Percentiles rank a stretch among this genome's conserved stretches.
Evolutionary conservation across 2,113 vertebrate species (phyloP).

Genomic region (Phainopepla nitens): DNA sequence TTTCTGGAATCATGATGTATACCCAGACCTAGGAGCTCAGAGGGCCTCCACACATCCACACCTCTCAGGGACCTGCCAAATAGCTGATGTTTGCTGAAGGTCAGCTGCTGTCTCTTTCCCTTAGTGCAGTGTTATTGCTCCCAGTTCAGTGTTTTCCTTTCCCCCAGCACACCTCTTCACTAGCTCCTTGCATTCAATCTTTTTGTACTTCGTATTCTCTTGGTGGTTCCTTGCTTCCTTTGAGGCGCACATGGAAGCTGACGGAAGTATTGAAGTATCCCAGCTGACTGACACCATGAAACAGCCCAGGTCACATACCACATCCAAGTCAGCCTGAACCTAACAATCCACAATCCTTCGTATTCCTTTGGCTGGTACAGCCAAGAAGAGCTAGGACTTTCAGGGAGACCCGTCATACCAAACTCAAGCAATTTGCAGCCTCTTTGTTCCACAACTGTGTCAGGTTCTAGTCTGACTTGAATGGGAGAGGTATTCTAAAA

Average conservation of each 20-base stretch:
- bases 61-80: neutral
- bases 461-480: slow-evolving; percentile 43
- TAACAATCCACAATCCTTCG: neutral
- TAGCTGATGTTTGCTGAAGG: neutral
- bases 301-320: neutral
- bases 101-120: neutral
- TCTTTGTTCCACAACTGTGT: slow-evolving; percentile 1
- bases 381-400: neutral
- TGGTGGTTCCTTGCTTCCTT: neutral
- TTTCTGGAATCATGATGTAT: neutral
- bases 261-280: neutral
- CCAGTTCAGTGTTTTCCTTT: neutral
- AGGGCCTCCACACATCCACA: neutral
- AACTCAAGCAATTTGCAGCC: neutral
- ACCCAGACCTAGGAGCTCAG: neutral
- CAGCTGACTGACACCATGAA: neutral
- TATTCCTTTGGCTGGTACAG: neutral
- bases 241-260: neutral
- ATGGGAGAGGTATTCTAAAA: slow-evolving; percentile 24
- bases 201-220: neutral
- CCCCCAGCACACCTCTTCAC: neutral
- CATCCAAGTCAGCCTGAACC: neutral
- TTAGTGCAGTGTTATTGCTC: neutral
- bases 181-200: neutral
- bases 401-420: neutral